Evolutionary conservation across 2,797 vertebrate species (phyloP), one percentile per base, ranked within the genome.

Genomic region (Rhinophrynus dorsalis): DNA sequence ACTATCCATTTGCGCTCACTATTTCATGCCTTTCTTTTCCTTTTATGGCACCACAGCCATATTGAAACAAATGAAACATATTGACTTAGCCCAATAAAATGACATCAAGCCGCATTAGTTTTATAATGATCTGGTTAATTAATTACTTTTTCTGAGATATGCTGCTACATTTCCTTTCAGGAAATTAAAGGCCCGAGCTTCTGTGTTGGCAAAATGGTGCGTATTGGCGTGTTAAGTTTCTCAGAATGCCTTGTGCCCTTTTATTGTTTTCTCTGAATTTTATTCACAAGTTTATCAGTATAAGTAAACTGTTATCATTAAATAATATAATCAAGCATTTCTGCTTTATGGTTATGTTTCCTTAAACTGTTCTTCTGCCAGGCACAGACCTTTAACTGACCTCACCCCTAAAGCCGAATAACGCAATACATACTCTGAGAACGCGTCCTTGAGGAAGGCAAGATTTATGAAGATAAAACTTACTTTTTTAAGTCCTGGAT

Each of bases 141-240:
- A 35, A 54, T 64, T 30, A 71, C 61, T 51, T 26, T 12, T 58
- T 50, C 13, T 44, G 18, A 10, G 30, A 57, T 50, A 23, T 57
- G 47, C 26, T 62, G 38, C 18, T 54, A 21, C 20, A 62, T 70
- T 55, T 70, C 67, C 67, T 29, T 55, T 70, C 40, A 62, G 67
- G 58, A 69, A 55, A 69, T 69, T 45, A 62, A 52, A 60, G 42
- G 20, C n/a, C 17, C 26, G 1, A 18, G 18, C 47, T 44, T 61
- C 47, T 70, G 40, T 55, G 54, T 50, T 62, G 26, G 45, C 37
- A 21, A 37, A 15, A 55, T 15, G 8, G 35, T 66, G 30, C 54
- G 17, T 12, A n/a, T 45, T 21, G 6, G 44, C 21, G 11, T 18
- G 44, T 48, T 48, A 23, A 48, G 23, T 48, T 24, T 48, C 24